Conservation (phyloP, 1,140 invertebrate genomes). For the Drosophila subobscura region DNA sequence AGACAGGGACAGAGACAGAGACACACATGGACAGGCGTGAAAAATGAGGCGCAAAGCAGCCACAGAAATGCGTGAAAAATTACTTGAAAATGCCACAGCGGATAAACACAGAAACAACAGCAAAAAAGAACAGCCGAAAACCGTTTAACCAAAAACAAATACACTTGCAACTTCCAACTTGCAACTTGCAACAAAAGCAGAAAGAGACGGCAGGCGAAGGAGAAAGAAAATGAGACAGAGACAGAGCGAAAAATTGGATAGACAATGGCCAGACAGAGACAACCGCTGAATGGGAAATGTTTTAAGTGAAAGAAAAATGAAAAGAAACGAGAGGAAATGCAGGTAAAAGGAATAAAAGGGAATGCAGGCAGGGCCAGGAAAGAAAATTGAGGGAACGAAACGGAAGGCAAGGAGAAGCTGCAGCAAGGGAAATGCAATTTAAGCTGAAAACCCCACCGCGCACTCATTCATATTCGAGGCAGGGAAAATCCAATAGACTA, state of each 20-base stretch:
- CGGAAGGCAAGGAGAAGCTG: too few relatives aligned
- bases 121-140: constrained; percentile 32
- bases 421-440: too few relatives aligned
- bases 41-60: constrained; percentile 79
- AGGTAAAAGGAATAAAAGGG: constrained; percentile 13
- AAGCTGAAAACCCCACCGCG: too few relatives aligned
- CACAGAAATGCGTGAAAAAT: constrained; percentile 80
- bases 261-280: too few relatives aligned
- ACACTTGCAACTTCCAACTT: background rate
- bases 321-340: constrained; percentile 22
- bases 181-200: background rate
- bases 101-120: constrained; percentile 58
- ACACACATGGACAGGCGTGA: constrained; percentile 46
- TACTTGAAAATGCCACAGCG: constrained; percentile 73
- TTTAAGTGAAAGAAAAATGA: constrained; percentile 57
- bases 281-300: constrained; percentile 40
- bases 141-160: constrained; percentile 27
- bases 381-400: too few relatives aligned
- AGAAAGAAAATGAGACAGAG: constrained; percentile 6
- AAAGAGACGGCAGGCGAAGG: constrained; percentile 20
- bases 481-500: too few relatives aligned
- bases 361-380: background rate
- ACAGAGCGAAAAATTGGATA: background rate
- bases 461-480: too few relatives aligned
- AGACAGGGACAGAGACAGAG: constrained; percentile 2